phyloP scores from a whole-genome alignment of 2,797 vertebrate genomes.

The Sebastiscus albofasciatus region DNA sequence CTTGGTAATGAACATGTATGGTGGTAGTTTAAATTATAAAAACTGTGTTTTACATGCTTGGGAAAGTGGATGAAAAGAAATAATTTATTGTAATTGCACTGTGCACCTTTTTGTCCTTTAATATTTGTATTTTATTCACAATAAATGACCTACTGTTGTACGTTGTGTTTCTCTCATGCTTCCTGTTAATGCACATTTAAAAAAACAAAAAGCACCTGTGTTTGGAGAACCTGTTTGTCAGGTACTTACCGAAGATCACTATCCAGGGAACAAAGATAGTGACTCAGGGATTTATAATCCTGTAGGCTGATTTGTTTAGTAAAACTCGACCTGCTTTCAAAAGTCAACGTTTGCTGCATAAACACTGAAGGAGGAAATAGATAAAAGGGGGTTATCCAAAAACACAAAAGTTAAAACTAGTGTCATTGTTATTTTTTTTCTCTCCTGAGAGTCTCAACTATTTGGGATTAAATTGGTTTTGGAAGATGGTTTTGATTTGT shows the following conservation, averaged over 20 bases:
- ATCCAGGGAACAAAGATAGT: background rate
- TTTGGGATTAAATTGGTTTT: background rate
- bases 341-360: background rate
- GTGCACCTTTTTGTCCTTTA: background rate
- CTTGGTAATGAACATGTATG: background rate
- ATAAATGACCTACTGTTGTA: constrained; percentile 26
- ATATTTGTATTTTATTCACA: constrained; percentile 2
- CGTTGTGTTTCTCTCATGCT: background rate
- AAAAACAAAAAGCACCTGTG: background rate
- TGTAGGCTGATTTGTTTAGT: background rate
- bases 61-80: background rate
- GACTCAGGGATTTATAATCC: constrained; percentile 16
- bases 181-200: constrained; percentile 2
- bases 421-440: background rate
- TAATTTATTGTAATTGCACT: background rate
- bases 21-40: background rate
- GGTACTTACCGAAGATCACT: constrained; percentile 15
- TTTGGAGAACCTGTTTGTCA: constrained; percentile 64
- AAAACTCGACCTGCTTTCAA: background rate
- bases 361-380: background rate
- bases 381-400: background rate
- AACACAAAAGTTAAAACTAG: background rate
- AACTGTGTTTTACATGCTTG: background rate
- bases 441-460: background rate
- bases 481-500: background rate